These are phyloP conservation scores for Choloepus hoffmanni DNA, from an alignment of 2,113 vertebrate genomes.

Conservation along the genomic window DNA sequence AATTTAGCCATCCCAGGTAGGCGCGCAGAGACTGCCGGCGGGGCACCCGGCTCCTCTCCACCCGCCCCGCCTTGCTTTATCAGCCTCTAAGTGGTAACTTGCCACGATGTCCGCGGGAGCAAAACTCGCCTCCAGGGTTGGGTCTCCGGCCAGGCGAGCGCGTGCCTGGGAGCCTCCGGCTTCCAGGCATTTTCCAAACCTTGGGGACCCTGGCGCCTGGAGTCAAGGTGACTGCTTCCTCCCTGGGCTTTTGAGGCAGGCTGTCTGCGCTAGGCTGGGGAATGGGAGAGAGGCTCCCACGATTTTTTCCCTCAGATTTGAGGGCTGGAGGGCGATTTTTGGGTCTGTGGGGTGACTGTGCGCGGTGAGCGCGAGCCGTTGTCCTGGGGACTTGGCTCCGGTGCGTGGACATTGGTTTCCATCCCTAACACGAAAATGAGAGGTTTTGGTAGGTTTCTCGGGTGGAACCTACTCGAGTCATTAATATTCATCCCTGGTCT, in stretches of 20 bases:
- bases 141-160: neutral
- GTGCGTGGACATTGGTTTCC: neutral
- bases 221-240: constrained; percentile 76
- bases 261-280: neutral
- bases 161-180: neutral
- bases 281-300: neutral
- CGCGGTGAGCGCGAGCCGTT: neutral
- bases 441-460: neutral
- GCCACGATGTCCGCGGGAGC: constrained; percentile 21
- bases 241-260: neutral
- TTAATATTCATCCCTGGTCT: constrained; percentile 72
- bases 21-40: constrained; percentile 79
- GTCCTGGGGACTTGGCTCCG: neutral
- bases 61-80: constrained; percentile 70
- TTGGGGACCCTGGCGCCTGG: constrained; percentile 22
- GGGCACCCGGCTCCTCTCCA: neutral
- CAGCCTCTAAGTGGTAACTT: constrained; percentile 61
- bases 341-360: neutral
- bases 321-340: neutral
- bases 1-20: constrained; percentile 97
- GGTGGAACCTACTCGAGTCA: constrained; percentile 13
- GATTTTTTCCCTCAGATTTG: neutral
- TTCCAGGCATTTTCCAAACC: constrained; percentile 16
- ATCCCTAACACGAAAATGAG: neutral
- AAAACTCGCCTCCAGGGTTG: neutral